phyloP scores from a whole-genome alignment of 2,797 vertebrate species.

The Orestias chungarensis region DNA sequence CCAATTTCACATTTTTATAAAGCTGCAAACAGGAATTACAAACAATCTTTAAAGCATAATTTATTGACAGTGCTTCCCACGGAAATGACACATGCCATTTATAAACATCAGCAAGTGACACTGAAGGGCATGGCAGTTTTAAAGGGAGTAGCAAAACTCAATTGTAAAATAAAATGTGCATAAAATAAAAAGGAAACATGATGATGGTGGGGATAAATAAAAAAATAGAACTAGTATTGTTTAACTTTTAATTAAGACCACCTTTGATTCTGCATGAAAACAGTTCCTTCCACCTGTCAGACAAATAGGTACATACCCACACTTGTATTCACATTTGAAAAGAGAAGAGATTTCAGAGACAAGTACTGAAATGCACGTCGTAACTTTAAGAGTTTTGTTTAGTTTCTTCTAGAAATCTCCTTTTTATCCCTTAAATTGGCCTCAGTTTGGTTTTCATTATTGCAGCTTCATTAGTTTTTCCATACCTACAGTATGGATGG shows the following conservation, averaged over 20 bases:
- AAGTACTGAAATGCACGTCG: neutral
- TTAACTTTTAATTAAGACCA: too few species aligned
- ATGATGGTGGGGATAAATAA: too few species aligned
- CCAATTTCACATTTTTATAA: too few species aligned
- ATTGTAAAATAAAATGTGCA: neutral
- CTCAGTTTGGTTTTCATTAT: constrained; percentile 8
- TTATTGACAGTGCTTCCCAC: neutral
- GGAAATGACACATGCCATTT: neutral
- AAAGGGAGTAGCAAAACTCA: neutral
- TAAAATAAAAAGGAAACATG: neutral
- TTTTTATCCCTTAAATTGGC: neutral
- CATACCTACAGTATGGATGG: constrained; percentile 24
- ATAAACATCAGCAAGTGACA: neutral
- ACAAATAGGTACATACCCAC: neutral
- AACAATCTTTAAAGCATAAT: neutral
- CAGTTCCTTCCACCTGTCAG: too few species aligned
- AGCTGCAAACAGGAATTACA: neutral
- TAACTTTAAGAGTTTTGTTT: neutral
- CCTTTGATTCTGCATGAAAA: too few species aligned
- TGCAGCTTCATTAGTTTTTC: constrained; percentile 17
- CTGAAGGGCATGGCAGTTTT: neutral
- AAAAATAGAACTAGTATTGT: too few species aligned
- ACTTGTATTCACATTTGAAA: neutral
- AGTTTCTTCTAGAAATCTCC: neutral
- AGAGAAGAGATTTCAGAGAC: too few species aligned